Evolutionary conservation across 2,797 vertebrate species (phyloP).

Genomic region (Cynopterus sphinx): DNA sequence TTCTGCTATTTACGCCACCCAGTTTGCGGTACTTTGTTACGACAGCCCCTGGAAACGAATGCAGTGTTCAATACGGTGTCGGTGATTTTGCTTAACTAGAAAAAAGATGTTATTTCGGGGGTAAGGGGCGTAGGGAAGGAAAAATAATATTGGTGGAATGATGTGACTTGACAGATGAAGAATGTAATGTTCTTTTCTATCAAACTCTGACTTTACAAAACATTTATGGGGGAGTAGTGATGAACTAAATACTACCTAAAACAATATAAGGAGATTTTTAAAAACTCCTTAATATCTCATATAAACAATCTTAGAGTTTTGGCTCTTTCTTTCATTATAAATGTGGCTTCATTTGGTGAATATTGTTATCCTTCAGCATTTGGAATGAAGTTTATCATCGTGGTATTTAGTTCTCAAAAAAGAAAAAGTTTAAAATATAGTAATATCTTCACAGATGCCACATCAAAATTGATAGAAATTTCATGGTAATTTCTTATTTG

Average conservation of each 20-base stretch:
- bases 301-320: conserved; percentile 36
- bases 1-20: background rate
- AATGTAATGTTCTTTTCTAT: background rate
- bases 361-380: conserved; percentile 60
- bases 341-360: background rate
- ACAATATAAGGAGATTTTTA: background rate
- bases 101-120: background rate
- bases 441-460: conserved; percentile 55
- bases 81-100: background rate
- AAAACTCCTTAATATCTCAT: background rate
- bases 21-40: background rate
- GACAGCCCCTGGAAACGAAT: background rate
- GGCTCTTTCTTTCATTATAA: conserved; percentile 41
- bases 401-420: background rate
- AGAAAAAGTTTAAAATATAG: conserved; percentile 36
- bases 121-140: background rate
- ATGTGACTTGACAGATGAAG: background rate
- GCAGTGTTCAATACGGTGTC: background rate
- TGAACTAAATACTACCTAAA: background rate
- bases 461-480: conserved; percentile 58
- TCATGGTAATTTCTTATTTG: conserved; percentile 60
- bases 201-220: background rate
- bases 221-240: background rate
- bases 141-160: background rate
- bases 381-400: conserved; percentile 48